Evolutionary conservation across 2,113 vertebrate genomes (phyloP), one percentile per base, ranked within the genome.

Genomic region (Andinoacara biseriatus): DNA sequence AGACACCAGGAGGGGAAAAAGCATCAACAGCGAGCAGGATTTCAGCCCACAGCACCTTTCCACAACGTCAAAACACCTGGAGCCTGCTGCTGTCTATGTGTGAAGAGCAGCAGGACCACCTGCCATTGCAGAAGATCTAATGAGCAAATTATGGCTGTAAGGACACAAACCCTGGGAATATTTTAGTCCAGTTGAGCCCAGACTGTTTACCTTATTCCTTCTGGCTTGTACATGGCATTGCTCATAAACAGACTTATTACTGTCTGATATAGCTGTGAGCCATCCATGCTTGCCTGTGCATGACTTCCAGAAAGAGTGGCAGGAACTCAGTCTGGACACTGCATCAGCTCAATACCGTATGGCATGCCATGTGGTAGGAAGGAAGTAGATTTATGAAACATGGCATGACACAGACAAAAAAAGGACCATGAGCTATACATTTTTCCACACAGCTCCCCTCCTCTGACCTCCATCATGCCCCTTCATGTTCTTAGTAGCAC

Each of bases 331-430:
- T 80, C 87, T 86, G 84, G 84, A 88, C 80, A 84, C 75, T 22
- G 58, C 83, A 81, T 80, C 74, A 83, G 67, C 76, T 84, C 58
- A 1, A 56, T 26, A 82, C 81, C 74, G 69, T 87, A 89, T 93
- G 89, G 69, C 72, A 59, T 10, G 69, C 81, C 91, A 88, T 88
- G 91, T 89, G 91, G 86, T 82, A 78, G 57, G 74, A 58, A 76
- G 77, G 56, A 78, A 82, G 58, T 14, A 8, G 46, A 54, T 74
- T 79, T 84, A 46, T 60, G 35, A 74, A 63, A 38, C 56, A 18
- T 58, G 58, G 61, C 61, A 56, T 59, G 46, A 81, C 35, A 78
- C 38, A 46, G n/a, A 57, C 38, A 46, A 57, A 11, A 65, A 31
- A 76, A 18, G 9, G 52, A n/a, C 65, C 13, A 54, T 72, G 26